These are phyloP conservation scores for Agrotis exclamationis DNA, from an alignment of 2,888 invertebrate species.

Conservation along the genomic window DNA sequence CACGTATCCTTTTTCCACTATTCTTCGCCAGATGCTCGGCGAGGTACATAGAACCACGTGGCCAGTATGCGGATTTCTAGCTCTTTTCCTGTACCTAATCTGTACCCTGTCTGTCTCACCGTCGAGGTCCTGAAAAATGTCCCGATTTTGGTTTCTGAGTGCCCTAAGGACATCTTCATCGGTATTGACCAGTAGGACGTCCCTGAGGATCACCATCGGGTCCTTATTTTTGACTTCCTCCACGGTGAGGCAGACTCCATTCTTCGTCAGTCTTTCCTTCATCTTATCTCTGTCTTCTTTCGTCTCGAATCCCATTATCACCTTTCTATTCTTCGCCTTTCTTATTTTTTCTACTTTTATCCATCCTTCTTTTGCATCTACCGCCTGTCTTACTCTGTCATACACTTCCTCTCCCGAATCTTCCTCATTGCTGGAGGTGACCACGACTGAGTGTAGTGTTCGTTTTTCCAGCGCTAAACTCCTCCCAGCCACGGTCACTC, in stretches of 20 bases:
- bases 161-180: neutral
- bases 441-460: no score
- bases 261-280: neutral
- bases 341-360: conserved; percentile 1
- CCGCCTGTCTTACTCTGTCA: neutral
- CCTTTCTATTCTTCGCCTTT: conserved; percentile 1
- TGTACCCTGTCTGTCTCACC: neutral
- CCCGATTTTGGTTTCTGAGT: no score
- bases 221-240: conserved; percentile 17
- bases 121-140: conserved; percentile 8
- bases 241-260: neutral
- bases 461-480: no score
- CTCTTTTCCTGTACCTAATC: neutral
- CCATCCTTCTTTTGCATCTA: conserved; percentile 5
- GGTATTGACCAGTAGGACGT: neutral
- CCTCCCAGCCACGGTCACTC: no score
- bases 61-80: neutral
- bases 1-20: neutral
- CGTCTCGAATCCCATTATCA: neutral
- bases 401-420: no score
- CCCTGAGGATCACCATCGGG: neutral
- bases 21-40: conserved; percentile 9
- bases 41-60: neutral
- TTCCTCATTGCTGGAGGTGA: no score
- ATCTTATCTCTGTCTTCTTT: neutral